Conservation (phyloP, 2,113 vertebrate genomes). For the Pogonocichla stellata region DNA sequence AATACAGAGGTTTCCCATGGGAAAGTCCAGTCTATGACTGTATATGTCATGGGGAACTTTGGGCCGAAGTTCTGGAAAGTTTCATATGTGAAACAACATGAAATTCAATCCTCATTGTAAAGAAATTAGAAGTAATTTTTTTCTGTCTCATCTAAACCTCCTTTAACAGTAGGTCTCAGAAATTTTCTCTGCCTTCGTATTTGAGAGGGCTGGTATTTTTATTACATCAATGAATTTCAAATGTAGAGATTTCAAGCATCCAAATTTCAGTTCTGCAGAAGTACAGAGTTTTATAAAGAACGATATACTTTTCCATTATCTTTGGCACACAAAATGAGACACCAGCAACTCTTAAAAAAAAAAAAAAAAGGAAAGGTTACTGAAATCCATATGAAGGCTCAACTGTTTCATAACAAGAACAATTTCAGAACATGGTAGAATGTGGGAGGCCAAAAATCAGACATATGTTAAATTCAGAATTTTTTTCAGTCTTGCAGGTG, state of each 20-base stretch:
- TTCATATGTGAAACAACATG: background rate
- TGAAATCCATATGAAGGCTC: background rate
- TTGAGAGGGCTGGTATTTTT: background rate
- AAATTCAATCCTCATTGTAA: background rate
- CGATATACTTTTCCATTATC: background rate
- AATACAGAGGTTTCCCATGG: background rate
- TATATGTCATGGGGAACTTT: background rate
- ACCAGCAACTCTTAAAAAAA: background rate
- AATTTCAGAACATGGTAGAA: background rate
- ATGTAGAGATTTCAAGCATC: background rate
- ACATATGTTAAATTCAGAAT: background rate
- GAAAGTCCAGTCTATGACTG: background rate
- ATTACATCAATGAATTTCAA: background rate
- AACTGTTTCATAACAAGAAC: background rate
- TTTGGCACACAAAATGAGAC: background rate
- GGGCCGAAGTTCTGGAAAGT: background rate
- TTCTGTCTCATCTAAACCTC: background rate
- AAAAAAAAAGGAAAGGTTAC: background rate
- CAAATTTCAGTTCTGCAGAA: background rate
- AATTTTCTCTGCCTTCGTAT: background rate
- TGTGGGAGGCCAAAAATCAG: background rate
- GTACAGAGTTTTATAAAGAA: background rate
- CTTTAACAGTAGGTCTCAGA: background rate
- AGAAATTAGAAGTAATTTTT: background rate
- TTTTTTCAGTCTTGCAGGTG: background rate